These are phyloP conservation scores for Alviniconcha marisindica DNA, from an alignment of 1,140 invertebrate species.

Conservation along the genomic window DNA sequence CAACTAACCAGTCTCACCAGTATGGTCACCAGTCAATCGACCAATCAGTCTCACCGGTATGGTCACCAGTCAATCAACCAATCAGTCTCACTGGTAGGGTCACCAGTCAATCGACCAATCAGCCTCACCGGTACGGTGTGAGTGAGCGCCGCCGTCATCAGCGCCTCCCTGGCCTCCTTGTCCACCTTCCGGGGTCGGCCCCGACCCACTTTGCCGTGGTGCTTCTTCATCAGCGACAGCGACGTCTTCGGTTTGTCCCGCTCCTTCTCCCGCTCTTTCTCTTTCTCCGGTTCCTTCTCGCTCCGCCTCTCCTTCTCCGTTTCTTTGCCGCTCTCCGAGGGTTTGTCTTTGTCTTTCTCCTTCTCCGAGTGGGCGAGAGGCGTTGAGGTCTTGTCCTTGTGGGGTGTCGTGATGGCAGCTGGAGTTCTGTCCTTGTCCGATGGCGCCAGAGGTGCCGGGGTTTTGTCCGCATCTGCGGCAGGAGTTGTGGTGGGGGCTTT, in stretches of 20 bases:
- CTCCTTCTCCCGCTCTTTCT: constrained; percentile 47
- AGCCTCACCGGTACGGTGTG: neutral
- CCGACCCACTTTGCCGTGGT: constrained; percentile 39
- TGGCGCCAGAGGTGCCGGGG: neutral
- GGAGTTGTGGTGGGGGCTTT: constrained; percentile 30
- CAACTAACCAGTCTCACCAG: too few species aligned
- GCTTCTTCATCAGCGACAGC: constrained; percentile 38
- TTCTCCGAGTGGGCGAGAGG: neutral
- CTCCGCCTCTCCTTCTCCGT: constrained; percentile 22
- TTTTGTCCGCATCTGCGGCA: too few species aligned
- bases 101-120: too few species aligned
- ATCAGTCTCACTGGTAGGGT: too few species aligned
- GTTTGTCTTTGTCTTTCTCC: neutral
- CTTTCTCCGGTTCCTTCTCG: constrained; percentile 10
- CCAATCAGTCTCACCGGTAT: too few species aligned
- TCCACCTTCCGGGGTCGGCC: constrained; percentile 53
- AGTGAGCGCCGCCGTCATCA: constrained; percentile 44
- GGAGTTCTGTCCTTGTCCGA: neutral
- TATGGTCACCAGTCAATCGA: too few species aligned
- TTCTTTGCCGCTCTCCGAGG: neutral
- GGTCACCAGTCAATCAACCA: too few species aligned
- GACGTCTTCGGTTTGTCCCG: constrained; percentile 42
- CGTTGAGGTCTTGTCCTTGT: neutral
- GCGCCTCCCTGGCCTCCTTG: constrained; percentile 43
- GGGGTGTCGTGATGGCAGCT: neutral